A percentile compares a stretch with the other conserved stretches of the same genome.
phyloP scores from a whole-genome alignment of 2,113 vertebrate species.

The Anser brachyrhynchus region DNA sequence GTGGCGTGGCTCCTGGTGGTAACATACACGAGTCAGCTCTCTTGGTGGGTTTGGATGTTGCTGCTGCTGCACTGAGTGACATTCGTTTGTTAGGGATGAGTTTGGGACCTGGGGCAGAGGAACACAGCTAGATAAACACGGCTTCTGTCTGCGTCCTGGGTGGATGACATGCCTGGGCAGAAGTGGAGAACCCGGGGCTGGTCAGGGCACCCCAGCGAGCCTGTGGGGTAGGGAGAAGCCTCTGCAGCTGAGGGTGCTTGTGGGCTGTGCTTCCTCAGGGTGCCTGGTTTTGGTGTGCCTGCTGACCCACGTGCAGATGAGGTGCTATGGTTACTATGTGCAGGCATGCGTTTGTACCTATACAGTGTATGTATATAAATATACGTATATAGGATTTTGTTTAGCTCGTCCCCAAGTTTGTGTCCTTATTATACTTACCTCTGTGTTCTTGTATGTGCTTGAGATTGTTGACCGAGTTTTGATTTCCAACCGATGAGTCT shows the following conservation, averaged over 20 bases:
- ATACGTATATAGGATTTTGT: neutral
- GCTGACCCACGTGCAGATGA: too few species aligned
- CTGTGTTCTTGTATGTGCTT: neutral
- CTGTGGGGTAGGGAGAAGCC: neutral
- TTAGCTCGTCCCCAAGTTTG: neutral
- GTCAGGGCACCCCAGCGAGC: too few species aligned
- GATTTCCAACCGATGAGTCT: neutral
- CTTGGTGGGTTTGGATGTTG: neutral
- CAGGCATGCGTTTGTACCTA: fast-evolving
- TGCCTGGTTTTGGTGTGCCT: neutral
- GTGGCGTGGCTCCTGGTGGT: neutral
- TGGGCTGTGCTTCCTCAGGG: fast-evolving
- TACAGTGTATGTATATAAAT: fast-evolving
- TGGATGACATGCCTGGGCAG: fast-evolving
- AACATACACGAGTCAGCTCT: neutral
- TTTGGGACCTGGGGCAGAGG: neutral
- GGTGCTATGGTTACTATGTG: too few species aligned
- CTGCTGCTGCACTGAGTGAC: neutral
- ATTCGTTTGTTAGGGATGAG: neutral
- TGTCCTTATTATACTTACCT: neutral
- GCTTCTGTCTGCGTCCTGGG: neutral
- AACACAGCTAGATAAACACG: neutral
- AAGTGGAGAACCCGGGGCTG: neutral
- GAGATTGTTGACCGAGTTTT: neutral
- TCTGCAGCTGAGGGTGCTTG: neutral